Evolutionary conservation across 2,888 invertebrate species (phyloP).

Genomic region (Plebejus argus): DNA sequence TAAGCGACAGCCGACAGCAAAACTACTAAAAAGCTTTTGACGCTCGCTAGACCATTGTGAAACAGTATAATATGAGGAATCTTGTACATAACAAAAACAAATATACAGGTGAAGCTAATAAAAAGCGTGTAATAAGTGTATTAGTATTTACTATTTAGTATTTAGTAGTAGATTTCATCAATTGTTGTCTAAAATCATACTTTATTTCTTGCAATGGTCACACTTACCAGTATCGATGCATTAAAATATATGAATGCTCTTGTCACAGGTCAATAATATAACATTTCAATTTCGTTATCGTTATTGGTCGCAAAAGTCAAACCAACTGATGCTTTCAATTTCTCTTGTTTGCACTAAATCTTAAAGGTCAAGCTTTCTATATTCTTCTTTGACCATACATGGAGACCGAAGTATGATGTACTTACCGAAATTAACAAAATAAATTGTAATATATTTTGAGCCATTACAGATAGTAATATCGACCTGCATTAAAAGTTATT

Average conservation of each 20-base stretch:
- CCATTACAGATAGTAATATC: neutral
- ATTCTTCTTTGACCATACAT: neutral
- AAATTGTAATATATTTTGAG: too few relatives aligned
- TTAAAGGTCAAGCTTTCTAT: neutral
- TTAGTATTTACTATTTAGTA: too few relatives aligned
- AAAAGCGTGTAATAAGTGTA: too few relatives aligned
- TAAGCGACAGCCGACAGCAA: neutral
- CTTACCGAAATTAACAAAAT: neutral
- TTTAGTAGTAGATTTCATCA: neutral
- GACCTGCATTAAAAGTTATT: conserved; percentile 14
- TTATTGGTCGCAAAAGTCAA: neutral
- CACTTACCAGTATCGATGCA: neutral
- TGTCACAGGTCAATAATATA: neutral
- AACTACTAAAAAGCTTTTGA: neutral
- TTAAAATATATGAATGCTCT: neutral
- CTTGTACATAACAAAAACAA: too few relatives aligned
- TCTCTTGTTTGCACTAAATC: neutral
- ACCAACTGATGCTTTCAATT: conserved; percentile 1
- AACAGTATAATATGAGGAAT: too few relatives aligned
- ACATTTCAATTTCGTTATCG: neutral
- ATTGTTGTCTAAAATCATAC: neutral
- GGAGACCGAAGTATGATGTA: neutral
- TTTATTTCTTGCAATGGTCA: neutral
- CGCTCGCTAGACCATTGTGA: too few relatives aligned
- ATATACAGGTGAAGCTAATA: too few relatives aligned